phyloP scores from a whole-genome alignment of 2,797 vertebrate genomes.

The Thalassophryne amazonica region DNA sequence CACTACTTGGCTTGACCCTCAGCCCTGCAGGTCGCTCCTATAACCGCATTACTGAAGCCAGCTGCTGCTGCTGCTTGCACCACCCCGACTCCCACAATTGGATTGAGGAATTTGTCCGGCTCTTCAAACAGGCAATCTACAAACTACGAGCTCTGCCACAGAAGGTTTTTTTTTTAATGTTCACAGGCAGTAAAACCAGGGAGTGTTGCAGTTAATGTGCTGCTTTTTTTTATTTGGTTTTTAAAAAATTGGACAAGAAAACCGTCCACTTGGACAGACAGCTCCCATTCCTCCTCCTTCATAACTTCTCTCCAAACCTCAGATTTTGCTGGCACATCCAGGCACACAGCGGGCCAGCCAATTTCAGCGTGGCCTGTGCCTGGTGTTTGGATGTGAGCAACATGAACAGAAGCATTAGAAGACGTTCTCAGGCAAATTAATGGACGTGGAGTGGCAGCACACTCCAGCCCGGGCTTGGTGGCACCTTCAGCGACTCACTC shows the following conservation, averaged over 20 bases:
- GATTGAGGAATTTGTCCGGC: conserved; percentile 86
- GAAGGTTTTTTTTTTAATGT: conserved; percentile 37
- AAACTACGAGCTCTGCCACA: conserved; percentile 37
- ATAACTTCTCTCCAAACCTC: conserved; percentile 73
- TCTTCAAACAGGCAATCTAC: conserved; percentile 64
- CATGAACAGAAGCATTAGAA: conserved; percentile 90
- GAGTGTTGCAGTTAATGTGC: conserved; percentile 87
- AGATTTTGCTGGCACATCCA: conserved; percentile 82
- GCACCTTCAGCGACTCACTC: conserved; percentile 86
- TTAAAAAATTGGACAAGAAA: conserved; percentile 94
- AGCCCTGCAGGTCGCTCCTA: conserved; percentile 75
- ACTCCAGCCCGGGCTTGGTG: conserved; percentile 81
- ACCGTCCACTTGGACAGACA: conserved; percentile 87
- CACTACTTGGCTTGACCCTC: conserved; percentile 84
- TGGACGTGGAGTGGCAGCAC: conserved; percentile 84
- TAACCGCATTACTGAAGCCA: conserved; percentile 94
- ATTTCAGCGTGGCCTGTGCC: conserved; percentile 43
- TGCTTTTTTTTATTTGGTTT: too few species aligned
- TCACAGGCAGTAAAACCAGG: conserved; percentile 55
- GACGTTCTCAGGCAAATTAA: conserved; percentile 87
- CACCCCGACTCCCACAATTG: conserved; percentile 89
- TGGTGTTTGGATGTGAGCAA: conserved; percentile 76
- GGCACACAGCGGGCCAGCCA: conserved; percentile 52
- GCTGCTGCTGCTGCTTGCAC: conserved; percentile 82
- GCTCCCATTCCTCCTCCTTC: conserved; percentile 63